Conservation (phyloP, 2,113 vertebrate species). For the Trematomus loennbergii region DNA sequence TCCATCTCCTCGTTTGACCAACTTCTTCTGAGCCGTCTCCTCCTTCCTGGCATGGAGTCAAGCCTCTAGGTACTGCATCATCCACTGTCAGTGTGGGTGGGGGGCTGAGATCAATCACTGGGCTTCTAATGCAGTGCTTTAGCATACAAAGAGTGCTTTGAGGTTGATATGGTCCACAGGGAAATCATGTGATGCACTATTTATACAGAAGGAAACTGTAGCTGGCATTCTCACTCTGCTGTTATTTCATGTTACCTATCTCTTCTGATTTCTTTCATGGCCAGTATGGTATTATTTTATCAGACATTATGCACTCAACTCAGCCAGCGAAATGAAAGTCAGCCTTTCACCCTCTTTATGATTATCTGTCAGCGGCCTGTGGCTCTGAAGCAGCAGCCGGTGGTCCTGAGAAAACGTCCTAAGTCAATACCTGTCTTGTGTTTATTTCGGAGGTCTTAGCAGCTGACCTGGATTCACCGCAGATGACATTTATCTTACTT, state of each 20-base stretch:
- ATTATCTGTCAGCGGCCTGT: constrained; percentile 49
- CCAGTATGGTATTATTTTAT: constrained; percentile 10
- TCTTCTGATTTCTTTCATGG: constrained; percentile 29
- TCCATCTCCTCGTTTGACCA: constrained; percentile 17
- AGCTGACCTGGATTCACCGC: constrained; percentile 53
- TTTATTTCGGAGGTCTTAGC: constrained; percentile 64
- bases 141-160: constrained; percentile 72
- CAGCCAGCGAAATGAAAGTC: constrained; percentile 45
- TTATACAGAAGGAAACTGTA: constrained; percentile 54
- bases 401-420: background rate
- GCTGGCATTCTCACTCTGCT: constrained; percentile 26
- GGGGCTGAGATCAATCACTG: constrained; percentile 69
- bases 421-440: constrained; percentile 66
- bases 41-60: constrained; percentile 53
- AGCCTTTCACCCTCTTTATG: constrained; percentile 51
- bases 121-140: constrained; percentile 68
- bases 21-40: constrained; percentile 27
- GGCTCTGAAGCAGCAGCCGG: constrained; percentile 33
- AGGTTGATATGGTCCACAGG: constrained; percentile 65
- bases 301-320: constrained; percentile 24
- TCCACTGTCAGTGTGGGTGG: constrained; percentile 67
- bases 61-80: constrained; percentile 65
- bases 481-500: constrained; percentile 76
- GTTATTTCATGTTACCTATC: constrained; percentile 28
- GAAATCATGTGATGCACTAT: constrained; percentile 73